Evolutionary conservation across 1,140 invertebrate species (phyloP), one percentile per base, ranked within the genome.

Genomic region (Sycobia sp.): DNA sequence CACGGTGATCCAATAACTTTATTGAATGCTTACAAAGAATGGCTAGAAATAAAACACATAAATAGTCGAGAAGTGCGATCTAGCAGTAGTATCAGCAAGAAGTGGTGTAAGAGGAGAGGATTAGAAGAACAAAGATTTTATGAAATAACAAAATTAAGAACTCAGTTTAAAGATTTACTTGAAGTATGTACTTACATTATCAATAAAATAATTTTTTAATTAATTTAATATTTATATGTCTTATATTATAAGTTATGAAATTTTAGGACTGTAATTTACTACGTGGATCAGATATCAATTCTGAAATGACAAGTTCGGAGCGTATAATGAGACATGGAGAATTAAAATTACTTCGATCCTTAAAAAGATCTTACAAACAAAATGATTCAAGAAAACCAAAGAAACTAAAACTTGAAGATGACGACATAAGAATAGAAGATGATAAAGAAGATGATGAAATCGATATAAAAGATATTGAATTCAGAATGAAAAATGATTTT

Each of bases 111-210:
- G 69, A 85, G 90, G 60, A 80, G 94, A 62, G 95, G 94, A 4
- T 82, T 99, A 4, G 96, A 99, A 79, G 96, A 99, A 74, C 96
- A 98, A 76, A 84, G 96, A 53, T 93, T 99, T 76, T 98, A 98
- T 73, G 96, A 98, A 82, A 91, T 97, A 71, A 95, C 90, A 0
- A 98, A 98, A 84, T 79, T 99, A 3, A 84, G 95, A 32, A 83
- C 88, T 36, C 97, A 99, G 79, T 96, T 98, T 75, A 87, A 91
- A 76, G 88, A 92, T 49, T 84, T 97, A 36, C 79, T 98, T 34
- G 86, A 90, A 79, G 91, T 91, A 63, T 63, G 3, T 36, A n/a
- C n/a, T 66, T 47, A 41, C 11, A 44, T 7, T 32, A 32, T 32
- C 4, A 32, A 32, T 32, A 32, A 32, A 32, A 32, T 32, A 32